Conservation (phyloP, 2,888 invertebrate genomes). For the Acleris laterana region DNA sequence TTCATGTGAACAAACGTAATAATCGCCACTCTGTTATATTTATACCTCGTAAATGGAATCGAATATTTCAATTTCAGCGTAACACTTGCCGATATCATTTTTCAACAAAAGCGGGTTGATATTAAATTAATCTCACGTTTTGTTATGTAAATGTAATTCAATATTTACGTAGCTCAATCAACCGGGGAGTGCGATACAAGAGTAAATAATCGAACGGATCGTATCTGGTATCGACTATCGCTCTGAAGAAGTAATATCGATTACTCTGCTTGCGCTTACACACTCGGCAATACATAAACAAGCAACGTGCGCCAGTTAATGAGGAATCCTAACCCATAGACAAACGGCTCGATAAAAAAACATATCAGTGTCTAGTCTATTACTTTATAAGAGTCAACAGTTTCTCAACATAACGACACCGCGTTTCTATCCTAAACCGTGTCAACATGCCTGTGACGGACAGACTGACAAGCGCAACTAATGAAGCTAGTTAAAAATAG, state of each 20-base stretch:
- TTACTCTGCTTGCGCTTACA: constrained; percentile 17
- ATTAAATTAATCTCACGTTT: constrained; percentile 35
- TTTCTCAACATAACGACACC: constrained; percentile 14
- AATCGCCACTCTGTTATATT: background rate
- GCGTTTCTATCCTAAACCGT: constrained; percentile 16
- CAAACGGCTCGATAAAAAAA: background rate
- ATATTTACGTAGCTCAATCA: constrained; percentile 36
- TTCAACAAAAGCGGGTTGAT: constrained; percentile 31
- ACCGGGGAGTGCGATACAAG: constrained; percentile 25
- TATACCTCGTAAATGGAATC: constrained; percentile 1
- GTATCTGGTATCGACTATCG: constrained; percentile 29
- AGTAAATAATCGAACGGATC: constrained; percentile 34
- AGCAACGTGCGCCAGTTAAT: constrained; percentile 7
- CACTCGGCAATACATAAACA: constrained; percentile 18
- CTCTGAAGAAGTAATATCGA: constrained; percentile 24
- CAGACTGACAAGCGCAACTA: constrained; percentile 17
- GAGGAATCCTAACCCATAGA: constrained; percentile 12
- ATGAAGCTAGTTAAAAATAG: constrained; percentile 27
- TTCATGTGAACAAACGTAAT: background rate
- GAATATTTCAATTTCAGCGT: constrained; percentile 19
- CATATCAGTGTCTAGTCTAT: background rate
- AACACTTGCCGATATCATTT: constrained; percentile 33
- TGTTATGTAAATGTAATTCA: constrained; percentile 37
- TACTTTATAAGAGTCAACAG: background rate
- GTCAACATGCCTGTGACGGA: constrained; percentile 21